Evolutionary conservation across 2,797 vertebrate species (phyloP).

Genomic region (Rhinella marina): DNA sequence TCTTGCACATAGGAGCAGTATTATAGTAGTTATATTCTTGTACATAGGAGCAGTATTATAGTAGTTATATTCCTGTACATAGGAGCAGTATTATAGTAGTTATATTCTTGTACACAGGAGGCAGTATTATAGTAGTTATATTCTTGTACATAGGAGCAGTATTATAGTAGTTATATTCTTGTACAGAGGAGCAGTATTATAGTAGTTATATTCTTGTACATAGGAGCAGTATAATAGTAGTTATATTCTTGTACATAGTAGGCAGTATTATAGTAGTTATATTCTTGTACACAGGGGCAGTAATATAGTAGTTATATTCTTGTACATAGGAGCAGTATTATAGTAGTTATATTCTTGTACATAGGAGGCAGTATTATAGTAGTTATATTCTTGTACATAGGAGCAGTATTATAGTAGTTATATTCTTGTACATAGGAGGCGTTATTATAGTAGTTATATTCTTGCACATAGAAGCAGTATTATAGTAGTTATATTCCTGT

Average conservation of each 20-base stretch:
- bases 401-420: too few species aligned
- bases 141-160: not conserved
- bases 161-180: too few species aligned
- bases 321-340: not conserved
- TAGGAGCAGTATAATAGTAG: too few species aligned
- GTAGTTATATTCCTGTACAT: not conserved
- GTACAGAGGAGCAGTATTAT: too few species aligned
- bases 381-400: not conserved
- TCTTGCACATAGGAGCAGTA: too few species aligned
- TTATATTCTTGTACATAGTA: not conserved
- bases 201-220: not conserved
- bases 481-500: too few species aligned
- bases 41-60: too few species aligned
- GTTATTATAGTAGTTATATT: not conserved
- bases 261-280: not conserved
- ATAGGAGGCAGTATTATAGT: not conserved
- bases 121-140: constrained; percentile 4
- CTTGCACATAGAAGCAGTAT: too few species aligned
- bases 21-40: too few species aligned
- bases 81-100: too few species aligned
- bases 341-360: too few species aligned
- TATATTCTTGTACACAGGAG: not conserved
- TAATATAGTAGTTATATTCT: not conserved
- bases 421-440: not conserved
- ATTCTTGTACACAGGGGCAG: not conserved